Evolutionary conservation across 2,113 vertebrate genomes (phyloP).

Genomic region (Calidris pugnax): DNA sequence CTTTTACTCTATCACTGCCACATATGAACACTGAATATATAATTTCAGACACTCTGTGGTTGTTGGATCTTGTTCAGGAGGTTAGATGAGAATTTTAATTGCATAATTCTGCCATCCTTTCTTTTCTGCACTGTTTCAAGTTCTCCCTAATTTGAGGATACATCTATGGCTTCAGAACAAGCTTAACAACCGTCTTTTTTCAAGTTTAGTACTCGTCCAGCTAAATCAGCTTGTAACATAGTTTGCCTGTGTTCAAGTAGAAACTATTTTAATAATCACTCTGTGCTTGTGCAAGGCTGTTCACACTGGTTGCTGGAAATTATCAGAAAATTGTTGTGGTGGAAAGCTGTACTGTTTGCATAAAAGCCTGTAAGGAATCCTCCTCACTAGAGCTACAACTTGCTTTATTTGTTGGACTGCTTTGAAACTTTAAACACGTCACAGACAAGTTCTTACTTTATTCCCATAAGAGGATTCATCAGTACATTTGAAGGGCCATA

Average conservation of each 20-base stretch:
- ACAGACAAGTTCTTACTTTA: slow-evolving; percentile 39
- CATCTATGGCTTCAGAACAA: background rate
- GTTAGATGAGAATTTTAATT: slow-evolving; percentile 58
- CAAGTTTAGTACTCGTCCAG: background rate
- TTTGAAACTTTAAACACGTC: slow-evolving; percentile 32
- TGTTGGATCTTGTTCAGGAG: slow-evolving; percentile 56
- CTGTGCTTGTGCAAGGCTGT: background rate
- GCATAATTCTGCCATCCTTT: slow-evolving; percentile 34
- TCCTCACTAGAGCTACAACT: background rate
- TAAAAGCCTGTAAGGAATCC: background rate
- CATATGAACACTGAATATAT: slow-evolving; percentile 41
- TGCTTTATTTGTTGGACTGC: slow-evolving; percentile 20
- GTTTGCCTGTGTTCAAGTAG: background rate
- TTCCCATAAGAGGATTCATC: slow-evolving; percentile 42
- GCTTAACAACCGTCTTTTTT: background rate
- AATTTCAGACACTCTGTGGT: slow-evolving; percentile 50
- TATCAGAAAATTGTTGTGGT: background rate
- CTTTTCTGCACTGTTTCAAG: slow-evolving; percentile 33
- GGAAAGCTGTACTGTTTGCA: background rate
- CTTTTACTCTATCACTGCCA: slow-evolving; percentile 50
- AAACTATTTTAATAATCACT: background rate
- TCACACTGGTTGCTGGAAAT: background rate
- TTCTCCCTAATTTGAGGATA: slow-evolving; percentile 34
- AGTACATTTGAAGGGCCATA: slow-evolving; percentile 42
- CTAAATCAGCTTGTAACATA: background rate